These are phyloP conservation scores for Ceyx melanurus DNA, from an alignment of 2,113 vertebrate genomes.

Conservation along the genomic window DNA sequence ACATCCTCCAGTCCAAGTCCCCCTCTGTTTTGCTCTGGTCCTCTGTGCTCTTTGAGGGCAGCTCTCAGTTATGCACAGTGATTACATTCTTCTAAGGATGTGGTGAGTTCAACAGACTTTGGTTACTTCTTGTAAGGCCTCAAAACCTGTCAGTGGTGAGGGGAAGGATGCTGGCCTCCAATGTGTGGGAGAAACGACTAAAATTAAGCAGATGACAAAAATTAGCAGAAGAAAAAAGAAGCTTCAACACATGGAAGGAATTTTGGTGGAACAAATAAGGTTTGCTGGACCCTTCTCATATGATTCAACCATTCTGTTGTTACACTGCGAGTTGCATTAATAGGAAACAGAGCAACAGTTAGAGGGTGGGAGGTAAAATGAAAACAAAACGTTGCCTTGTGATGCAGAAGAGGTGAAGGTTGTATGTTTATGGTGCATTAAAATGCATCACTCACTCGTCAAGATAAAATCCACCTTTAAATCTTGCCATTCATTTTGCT, in stretches of 20 bases:
- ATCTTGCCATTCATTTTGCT: constrained; percentile 17
- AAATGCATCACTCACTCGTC: not conserved
- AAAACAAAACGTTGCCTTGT: constrained; percentile 58
- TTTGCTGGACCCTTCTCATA: constrained; percentile 73
- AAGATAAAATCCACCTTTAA: not conserved
- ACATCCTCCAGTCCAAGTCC: not conserved
- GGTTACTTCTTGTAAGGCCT: constrained; percentile 68
- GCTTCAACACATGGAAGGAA: constrained; percentile 77
- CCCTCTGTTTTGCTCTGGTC: constrained; percentile 11
- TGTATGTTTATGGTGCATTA: constrained; percentile 43
- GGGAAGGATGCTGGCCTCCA: constrained; percentile 53
- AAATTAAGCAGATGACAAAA: constrained; percentile 77
- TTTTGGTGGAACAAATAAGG: constrained; percentile 78
- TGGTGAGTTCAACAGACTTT: constrained; percentile 64
- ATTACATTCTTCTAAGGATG: constrained; percentile 66
- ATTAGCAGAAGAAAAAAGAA: constrained; percentile 74
- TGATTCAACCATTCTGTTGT: constrained; percentile 78
- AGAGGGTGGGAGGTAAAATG: constrained; percentile 46
- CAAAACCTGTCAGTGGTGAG: constrained; percentile 65
- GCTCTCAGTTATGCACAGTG: constrained; percentile 44
- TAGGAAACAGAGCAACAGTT: constrained; percentile 68
- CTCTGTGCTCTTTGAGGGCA: constrained; percentile 53
- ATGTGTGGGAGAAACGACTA: constrained; percentile 73
- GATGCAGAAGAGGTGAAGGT: constrained; percentile 37
- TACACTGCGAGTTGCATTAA: constrained; percentile 69